Conservation (phyloP, 2,113 vertebrate species). For the Chloropsis cyanopogon region DNA sequence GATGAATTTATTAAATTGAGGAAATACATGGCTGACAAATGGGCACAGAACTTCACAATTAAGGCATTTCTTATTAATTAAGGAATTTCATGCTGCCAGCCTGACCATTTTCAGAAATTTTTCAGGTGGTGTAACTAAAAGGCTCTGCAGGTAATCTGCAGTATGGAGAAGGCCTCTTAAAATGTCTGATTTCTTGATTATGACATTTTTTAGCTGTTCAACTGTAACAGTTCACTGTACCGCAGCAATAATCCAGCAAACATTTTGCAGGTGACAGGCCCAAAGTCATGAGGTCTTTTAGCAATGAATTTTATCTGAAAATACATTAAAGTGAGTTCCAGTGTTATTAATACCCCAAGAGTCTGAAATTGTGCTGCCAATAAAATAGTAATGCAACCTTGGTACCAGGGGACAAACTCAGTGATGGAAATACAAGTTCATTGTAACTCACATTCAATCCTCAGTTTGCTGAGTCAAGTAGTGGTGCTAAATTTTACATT, state of each 20-base stretch:
- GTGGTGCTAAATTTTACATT: neutral
- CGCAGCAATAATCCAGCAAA: neutral
- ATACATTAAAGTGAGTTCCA: neutral
- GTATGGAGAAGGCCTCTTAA: neutral
- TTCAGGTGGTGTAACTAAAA: neutral
- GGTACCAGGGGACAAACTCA: neutral
- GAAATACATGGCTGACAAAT: rapidly evolving
- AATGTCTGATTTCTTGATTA: neutral
- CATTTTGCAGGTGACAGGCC: neutral
- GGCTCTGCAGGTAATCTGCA: neutral
- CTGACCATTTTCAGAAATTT: neutral
- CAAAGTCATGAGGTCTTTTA: neutral
- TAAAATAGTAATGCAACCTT: conserved; percentile 15
- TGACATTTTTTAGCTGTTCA: conserved; percentile 12
- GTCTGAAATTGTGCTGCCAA: neutral
- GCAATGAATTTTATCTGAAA: conserved; percentile 25
- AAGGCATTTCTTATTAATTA: neutral
- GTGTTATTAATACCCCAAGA: neutral
- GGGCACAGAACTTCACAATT: neutral
- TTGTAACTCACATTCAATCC: neutral
- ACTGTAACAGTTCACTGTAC: neutral
- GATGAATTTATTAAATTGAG: neutral
- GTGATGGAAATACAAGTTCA: neutral
- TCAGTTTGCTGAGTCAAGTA: neutral
- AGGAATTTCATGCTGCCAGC: neutral